Base-by-base conservation (phyloP, 2,797 vertebrate species). In the Gorsachius magnificus region DNA sequence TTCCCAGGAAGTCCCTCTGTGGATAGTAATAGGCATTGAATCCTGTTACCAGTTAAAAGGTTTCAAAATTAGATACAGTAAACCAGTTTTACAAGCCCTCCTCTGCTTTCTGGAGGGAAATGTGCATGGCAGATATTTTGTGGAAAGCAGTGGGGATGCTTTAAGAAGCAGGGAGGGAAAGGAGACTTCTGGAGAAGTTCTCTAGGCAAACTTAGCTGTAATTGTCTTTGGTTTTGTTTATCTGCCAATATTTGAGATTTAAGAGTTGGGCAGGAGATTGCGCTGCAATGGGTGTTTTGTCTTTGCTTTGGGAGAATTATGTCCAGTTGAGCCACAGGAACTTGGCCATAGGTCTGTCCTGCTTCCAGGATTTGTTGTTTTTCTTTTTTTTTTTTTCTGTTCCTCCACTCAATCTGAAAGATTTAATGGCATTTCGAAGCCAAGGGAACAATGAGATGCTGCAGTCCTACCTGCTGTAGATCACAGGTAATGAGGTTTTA, bases 211-310 rank as follows among this genome's bases (percentile, higher is more conserved):
- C 51, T 61, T 36, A 29, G 33, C n/a, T 66, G 17, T n/a, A 50
- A 51, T 43, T 80, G 16, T 70, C 74, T 78, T 89, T 38, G 16
- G 1, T 54, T 83, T 83, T 96, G 91, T 96, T 96, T 96, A 91
- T 96, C 87, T 96, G 75, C 76, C 93, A 85, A 3, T 48, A 29
- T 87, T 41, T 60, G 91, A 90, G 70, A 87, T 92, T 79, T 72
- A 90, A 88, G 84, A 86, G 71, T 79, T 8, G 15, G 90, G 92
- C 89, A 95, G 87, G 89, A 92, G 93, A 53, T 93, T 26, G 25
- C 72, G 57, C 78, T 90, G 96, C 95, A 94, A 71, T 48, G 88
- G 41, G 3, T 75, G 38, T 89, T 93, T 92, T 89, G 74, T 83
- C 81, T 92, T 81, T 76, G 60, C 83, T 38, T 38, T 71, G 54